Evolutionary conservation across 2,113 vertebrate species (phyloP), one percentile per base, ranked within the genome.

Genomic region (Cephalopterus ornatus): DNA sequence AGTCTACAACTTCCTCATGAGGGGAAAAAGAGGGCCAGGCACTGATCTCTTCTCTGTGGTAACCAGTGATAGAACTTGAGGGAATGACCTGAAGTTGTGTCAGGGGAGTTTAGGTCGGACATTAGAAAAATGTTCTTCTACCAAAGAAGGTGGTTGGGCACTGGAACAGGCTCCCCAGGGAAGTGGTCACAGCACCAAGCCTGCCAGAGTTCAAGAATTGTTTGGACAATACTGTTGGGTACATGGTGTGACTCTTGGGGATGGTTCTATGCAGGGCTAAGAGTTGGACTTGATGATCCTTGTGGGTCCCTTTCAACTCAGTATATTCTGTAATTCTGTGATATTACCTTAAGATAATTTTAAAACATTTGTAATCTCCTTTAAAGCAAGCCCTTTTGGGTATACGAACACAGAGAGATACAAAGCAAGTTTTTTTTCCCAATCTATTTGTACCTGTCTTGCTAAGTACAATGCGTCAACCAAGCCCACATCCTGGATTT

Each of bases 381-480:
- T 88, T 96, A 95, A 92, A 94, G 67, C 42, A 89, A 97, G 94
- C 33, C n/a, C 91, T 78, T 95, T 85, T 90, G 92, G 85, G 92
- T 78, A 79, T 42, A 93, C 52, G 65, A 91, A 55, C 76, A 85
- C 21, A 63, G 56, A 72, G 46, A 66, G 65, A 96, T 49, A 88
- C 74, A 85, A 68, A 95, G 72, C 61, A 95, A 95, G 75, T 76
- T 92, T 90, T 87, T 89, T 84, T 95, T 88, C 67, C 85, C 44
- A 71, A 10, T 91, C 71, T 90, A 81, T 95, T 95, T 94, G 81
- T 96, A 96, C 92, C 94, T 96, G 94, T 90, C 93, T 95, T 81
- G 35, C 53, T 92, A 94, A 96, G 84, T 71, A 93, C 74, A 77
- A 39, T 78, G 71, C 5, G 0, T 92, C 95, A 96, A 92, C 81